Conservation (phyloP, 2,888 invertebrate species). For the Schizaphis graminum region DNA sequence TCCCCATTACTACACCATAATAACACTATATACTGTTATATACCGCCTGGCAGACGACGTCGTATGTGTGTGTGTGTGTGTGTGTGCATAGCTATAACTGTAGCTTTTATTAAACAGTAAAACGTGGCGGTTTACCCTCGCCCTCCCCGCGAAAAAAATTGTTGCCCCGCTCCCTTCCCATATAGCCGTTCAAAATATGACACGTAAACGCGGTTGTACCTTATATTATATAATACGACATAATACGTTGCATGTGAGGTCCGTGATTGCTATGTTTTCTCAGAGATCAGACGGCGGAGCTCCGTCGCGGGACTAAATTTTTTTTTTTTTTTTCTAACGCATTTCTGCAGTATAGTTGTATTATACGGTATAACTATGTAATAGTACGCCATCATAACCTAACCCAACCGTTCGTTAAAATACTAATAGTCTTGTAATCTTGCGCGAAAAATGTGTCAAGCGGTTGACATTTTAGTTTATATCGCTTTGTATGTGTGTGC, state of each 20-base stretch:
- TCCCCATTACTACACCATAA: slow-evolving; percentile 22
- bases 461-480: neutral
- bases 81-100: neutral
- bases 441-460: neutral
- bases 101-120: slow-evolving; percentile 14
- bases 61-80: neutral
- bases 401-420: no score
- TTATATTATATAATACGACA: neutral
- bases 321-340: neutral
- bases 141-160: neutral
- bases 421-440: neutral
- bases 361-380: no score
- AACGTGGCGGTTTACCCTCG: neutral
- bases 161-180: neutral
- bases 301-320: neutral
- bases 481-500: neutral
- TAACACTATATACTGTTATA: neutral
- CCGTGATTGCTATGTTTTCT: neutral
- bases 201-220: neutral
- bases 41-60: slow-evolving; percentile 5
- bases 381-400: no score
- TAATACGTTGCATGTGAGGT: no score
- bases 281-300: neutral
- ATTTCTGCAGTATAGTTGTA: neutral
- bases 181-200: neutral